Percentiles rank a stretch among this genome's conserved stretches.
phyloP scores from a whole-genome alignment of 1,140 invertebrate genomes.

The Rhyzopertha dominica region DNA sequence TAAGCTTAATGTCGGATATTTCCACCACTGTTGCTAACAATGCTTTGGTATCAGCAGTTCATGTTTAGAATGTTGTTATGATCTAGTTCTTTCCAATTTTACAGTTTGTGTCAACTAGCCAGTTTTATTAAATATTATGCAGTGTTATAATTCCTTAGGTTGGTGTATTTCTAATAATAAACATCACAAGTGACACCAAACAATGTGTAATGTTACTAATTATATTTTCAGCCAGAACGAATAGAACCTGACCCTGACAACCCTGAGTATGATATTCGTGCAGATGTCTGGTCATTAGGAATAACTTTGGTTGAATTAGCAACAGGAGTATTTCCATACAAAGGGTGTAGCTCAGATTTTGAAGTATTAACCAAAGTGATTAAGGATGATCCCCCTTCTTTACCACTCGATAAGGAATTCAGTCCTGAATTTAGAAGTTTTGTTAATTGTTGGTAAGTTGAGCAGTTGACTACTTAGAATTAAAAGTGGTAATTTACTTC shows the following conservation, averaged over 20 bases:
- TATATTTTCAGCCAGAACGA: conserved; percentile 75
- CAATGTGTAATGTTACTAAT: too few relatives aligned
- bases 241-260: conserved; percentile 86
- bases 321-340: conserved; percentile 86
- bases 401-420: conserved; percentile 75
- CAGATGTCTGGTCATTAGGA: conserved; percentile 98
- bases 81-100: conserved; percentile 2
- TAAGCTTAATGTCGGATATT: too few relatives aligned
- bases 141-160: too few relatives aligned
- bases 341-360: conserved; percentile 93
- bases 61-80: too few relatives aligned
- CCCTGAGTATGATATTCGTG: conserved; percentile 95
- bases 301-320: conserved; percentile 94
- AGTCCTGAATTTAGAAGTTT: conserved; percentile 78
- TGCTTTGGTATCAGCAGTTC: too few relatives aligned
- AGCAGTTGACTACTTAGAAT: too few relatives aligned
- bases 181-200: too few relatives aligned
- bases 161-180: too few relatives aligned
- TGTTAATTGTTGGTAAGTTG: conserved; percentile 70
- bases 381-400: conserved; percentile 76
- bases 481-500: too few relatives aligned
- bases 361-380: conserved; percentile 89
- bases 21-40: too few relatives aligned
- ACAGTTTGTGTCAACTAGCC: too few relatives aligned
- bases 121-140: too few relatives aligned